These are phyloP conservation scores for Eulithis prunata DNA, from an alignment of 2,888 invertebrate species.

Conservation along the genomic window DNA sequence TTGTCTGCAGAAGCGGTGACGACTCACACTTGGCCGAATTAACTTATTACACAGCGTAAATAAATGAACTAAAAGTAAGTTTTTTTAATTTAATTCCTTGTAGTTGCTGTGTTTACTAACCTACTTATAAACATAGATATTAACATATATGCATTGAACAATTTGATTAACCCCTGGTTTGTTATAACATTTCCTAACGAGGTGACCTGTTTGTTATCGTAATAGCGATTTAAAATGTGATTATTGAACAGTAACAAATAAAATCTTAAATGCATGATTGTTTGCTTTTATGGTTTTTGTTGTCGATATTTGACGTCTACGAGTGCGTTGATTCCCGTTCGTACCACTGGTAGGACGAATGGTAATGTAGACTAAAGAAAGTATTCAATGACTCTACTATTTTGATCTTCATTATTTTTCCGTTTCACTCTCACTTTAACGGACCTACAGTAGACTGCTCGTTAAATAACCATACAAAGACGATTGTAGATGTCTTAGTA, in stretches of 20 bases:
- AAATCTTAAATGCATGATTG: slow-evolving; percentile 1
- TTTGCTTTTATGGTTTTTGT: background rate
- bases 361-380: too few relatives aligned
- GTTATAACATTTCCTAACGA: slow-evolving; percentile 4
- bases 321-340: too few relatives aligned
- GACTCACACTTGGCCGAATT: slow-evolving; percentile 59
- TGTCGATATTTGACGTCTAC: too few relatives aligned
- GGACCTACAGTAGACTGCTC: too few relatives aligned
- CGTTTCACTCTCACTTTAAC: too few relatives aligned
- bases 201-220: background rate
- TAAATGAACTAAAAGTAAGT: slow-evolving; percentile 67
- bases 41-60: slow-evolving; percentile 55
- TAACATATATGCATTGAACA: slow-evolving; percentile 12
- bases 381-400: too few relatives aligned
- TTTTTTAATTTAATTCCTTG: slow-evolving; percentile 22
- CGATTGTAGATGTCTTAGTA: too few relatives aligned
- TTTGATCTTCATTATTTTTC: too few relatives aligned
- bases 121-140: background rate
- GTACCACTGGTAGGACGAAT: too few relatives aligned
- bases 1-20: slow-evolving; percentile 67
- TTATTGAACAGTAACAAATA: slow-evolving; percentile 2
- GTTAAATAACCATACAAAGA: too few relatives aligned
- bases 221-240: background rate
- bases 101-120: slow-evolving; percentile 37
- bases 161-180: background rate